A percentile compares a stretch with the other conserved stretches of the same genome.
phyloP scores from a whole-genome alignment of 2,113 vertebrate genomes.

The Theristicus caerulescens region DNA sequence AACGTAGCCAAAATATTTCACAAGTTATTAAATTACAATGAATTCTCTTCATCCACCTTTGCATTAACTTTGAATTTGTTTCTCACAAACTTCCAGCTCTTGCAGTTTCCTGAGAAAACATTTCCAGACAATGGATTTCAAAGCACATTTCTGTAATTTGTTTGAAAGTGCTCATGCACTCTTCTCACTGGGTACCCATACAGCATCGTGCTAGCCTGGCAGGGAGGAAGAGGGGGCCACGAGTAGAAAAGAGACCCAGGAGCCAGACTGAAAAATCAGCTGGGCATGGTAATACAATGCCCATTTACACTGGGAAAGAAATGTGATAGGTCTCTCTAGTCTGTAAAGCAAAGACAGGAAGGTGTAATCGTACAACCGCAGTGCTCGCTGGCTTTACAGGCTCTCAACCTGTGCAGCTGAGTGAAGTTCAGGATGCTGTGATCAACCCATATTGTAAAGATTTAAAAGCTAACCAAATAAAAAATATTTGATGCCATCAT shows the following conservation, averaged over 20 bases:
- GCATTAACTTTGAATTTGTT: not conserved
- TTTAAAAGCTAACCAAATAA: not conserved
- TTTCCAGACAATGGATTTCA: not conserved
- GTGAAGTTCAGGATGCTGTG: not conserved
- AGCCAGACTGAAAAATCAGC: not conserved
- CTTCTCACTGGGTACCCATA: not conserved
- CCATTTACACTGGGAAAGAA: not conserved
- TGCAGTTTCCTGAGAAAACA: not conserved
- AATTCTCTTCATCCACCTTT: not conserved
- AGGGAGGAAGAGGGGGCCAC: not conserved
- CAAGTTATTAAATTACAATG: not conserved
- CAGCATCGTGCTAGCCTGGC: accelerated
- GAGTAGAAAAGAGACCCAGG: not conserved
- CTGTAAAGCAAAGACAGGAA: not conserved
- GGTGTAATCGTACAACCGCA: not conserved
- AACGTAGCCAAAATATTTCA: not conserved
- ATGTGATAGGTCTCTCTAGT: not conserved
- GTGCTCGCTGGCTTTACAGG: not conserved
- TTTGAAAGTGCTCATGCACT: not conserved
- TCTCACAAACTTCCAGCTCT: not conserved
- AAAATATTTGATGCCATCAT: not conserved
- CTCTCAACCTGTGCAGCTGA: not conserved
- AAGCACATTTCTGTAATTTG: not conserved
- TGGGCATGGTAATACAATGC: not conserved
- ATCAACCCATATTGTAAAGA: not conserved